Conservation (phyloP, 2,888 invertebrate species). For the Glyphotaelius pellucidus region DNA sequence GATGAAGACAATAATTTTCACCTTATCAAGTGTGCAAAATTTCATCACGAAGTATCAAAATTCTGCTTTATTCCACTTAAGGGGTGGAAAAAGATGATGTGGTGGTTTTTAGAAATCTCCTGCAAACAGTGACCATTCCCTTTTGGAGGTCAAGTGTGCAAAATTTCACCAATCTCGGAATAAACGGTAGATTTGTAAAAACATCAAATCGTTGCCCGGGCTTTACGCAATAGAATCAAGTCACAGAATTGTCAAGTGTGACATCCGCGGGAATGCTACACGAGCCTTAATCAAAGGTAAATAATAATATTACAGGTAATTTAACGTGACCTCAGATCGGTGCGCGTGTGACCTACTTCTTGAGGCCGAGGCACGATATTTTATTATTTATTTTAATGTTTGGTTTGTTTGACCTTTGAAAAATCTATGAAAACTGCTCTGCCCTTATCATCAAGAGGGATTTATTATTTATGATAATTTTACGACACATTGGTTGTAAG, state of each 20-base stretch:
- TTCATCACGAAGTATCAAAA: no score
- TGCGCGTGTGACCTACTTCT: not conserved
- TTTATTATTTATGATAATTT: not conserved
- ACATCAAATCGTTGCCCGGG: no score
- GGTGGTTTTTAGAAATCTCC: no score
- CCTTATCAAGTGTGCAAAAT: no score
- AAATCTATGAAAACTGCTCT: not conserved
- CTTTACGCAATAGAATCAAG: not conserved
- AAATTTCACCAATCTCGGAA: no score
- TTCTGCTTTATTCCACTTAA: no score
- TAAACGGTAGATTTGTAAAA: no score
- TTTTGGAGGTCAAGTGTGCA: no score
- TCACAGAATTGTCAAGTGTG: not conserved
- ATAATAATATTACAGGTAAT: not conserved
- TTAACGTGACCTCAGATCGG: slow-evolving; percentile 2
- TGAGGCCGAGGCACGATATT: not conserved
- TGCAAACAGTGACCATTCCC: no score
- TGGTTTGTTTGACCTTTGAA: not conserved
- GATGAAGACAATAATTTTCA: no score
- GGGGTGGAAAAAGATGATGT: no score
- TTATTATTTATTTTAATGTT: not conserved
- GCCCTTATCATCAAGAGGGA: not conserved
- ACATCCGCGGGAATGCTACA: not conserved
- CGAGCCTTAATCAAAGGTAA: not conserved
- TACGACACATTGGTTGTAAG: not conserved